phyloP scores from a whole-genome alignment of 2,113 vertebrate species.

The Datnioides undecimradiatus region DNA sequence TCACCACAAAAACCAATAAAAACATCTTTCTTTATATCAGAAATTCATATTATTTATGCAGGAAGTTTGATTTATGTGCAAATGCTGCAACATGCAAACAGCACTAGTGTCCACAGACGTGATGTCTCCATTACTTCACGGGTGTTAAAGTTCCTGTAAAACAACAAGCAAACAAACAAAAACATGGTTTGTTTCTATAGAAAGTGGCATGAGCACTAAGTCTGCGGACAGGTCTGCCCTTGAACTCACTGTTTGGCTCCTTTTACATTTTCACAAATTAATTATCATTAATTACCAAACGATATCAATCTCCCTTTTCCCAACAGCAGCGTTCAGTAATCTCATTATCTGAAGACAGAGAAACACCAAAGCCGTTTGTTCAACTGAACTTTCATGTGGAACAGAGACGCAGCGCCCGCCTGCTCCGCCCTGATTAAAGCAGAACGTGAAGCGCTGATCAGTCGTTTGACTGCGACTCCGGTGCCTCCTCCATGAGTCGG shows the following conservation, averaged over 20 bases:
- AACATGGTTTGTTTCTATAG: neutral
- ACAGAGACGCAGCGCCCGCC: neutral
- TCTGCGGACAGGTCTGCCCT: neutral
- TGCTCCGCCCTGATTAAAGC: slow-evolving; percentile 48
- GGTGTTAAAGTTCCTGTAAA: neutral
- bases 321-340: slow-evolving; percentile 21
- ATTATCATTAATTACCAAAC: slow-evolving; percentile 7
- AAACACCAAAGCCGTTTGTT: slow-evolving; percentile 5
- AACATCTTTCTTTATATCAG: neutral
- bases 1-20: neutral
- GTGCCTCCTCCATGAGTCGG: slow-evolving; percentile 19
- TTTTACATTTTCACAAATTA: slow-evolving; percentile 24
- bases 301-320: neutral
- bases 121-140: no score
- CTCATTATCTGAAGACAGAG: slow-evolving; percentile 5
- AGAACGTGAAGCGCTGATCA: slow-evolving; percentile 24
- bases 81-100: no score
- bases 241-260: neutral
- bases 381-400: slow-evolving; percentile 18
- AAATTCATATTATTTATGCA: neutral
- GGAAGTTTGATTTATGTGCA: no score
- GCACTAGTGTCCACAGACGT: no score
- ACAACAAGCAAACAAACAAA: neutral
- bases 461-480: slow-evolving; percentile 1
- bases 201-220: neutral